Percentiles rank a stretch among this genome's conserved stretches.
These are phyloP conservation scores for Platyrinchus mystaceus DNA, from an alignment of 2,797 vertebrate species.

Conservation along the genomic window DNA sequence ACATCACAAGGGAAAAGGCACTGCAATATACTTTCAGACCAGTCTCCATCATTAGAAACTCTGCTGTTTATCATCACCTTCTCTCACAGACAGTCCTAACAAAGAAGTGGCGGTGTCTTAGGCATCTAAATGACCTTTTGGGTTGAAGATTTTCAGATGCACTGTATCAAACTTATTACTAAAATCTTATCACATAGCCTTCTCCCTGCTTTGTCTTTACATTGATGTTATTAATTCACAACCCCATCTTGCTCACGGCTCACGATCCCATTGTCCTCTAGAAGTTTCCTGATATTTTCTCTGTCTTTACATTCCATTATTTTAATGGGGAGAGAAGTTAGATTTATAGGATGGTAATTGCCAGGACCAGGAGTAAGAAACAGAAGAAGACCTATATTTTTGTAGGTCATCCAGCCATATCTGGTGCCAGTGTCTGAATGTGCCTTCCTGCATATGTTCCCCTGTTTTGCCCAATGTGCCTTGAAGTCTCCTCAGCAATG, in stretches of 20 bases:
- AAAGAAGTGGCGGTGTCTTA: background rate
- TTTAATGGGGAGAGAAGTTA: conserved; percentile 49
- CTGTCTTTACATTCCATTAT: conserved; percentile 45
- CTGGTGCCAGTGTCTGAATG: background rate
- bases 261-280: conserved; percentile 38
- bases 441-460: background rate
- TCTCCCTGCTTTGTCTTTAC: background rate
- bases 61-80: conserved; percentile 11
- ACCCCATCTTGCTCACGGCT: background rate
- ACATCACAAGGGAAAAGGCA: background rate
- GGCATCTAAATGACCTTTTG: background rate
- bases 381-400: background rate
- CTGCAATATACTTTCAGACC: background rate
- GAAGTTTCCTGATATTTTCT: conserved; percentile 42
- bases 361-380: conserved; percentile 17
- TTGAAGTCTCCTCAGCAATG: background rate
- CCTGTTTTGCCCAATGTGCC: background rate
- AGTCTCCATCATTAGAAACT: background rate
- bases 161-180: background rate
- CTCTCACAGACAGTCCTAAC: background rate
- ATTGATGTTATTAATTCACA: conserved; percentile 15
- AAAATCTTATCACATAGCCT: conserved; percentile 21
- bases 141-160: background rate
- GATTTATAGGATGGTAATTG: conserved; percentile 55
- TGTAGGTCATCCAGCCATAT: conserved; percentile 48